phyloP scores from a whole-genome alignment of 2,113 vertebrate species.

The Notarius lentiginosus region DNA sequence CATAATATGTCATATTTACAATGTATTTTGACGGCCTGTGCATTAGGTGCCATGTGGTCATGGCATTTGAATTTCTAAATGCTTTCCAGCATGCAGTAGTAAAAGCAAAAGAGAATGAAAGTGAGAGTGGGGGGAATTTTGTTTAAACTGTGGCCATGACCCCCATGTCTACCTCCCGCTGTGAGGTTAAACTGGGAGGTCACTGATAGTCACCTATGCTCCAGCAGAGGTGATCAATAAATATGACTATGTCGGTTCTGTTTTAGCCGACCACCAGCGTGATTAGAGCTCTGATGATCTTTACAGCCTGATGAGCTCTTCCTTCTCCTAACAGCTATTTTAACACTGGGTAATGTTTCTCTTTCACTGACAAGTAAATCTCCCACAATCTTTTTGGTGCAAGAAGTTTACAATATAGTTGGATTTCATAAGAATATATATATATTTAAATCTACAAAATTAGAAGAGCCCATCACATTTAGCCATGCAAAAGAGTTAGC shows the following conservation, averaged over 20 bases:
- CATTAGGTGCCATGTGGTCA: constrained; percentile 3
- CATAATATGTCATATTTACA: constrained; percentile 16
- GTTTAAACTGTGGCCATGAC: constrained; percentile 32
- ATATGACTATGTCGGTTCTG: constrained; percentile 31
- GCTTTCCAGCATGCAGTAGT: constrained; percentile 2
- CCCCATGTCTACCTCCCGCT: constrained; percentile 10
- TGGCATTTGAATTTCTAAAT: constrained; percentile 8
- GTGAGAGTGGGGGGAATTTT: constrained; percentile 1
- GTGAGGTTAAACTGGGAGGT: constrained; percentile 34
- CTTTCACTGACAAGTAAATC: background rate
- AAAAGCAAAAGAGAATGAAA: constrained; percentile 5
- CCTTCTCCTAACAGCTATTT: background rate
- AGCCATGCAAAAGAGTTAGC: background rate
- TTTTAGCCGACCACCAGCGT: constrained; percentile 24
- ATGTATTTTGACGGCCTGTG: constrained; percentile 5
- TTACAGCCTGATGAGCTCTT: background rate
- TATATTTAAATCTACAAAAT: background rate
- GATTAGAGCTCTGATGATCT: background rate
- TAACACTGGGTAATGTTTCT: background rate
- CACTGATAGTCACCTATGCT: constrained; percentile 30
- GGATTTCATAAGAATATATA: too few species aligned
- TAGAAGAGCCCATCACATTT: background rate
- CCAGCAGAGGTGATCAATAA: constrained; percentile 30
- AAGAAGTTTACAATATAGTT: background rate
- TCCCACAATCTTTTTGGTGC: background rate